Conservation (phyloP, 2,113 vertebrate genomes). For the Gulo gulo region DNA sequence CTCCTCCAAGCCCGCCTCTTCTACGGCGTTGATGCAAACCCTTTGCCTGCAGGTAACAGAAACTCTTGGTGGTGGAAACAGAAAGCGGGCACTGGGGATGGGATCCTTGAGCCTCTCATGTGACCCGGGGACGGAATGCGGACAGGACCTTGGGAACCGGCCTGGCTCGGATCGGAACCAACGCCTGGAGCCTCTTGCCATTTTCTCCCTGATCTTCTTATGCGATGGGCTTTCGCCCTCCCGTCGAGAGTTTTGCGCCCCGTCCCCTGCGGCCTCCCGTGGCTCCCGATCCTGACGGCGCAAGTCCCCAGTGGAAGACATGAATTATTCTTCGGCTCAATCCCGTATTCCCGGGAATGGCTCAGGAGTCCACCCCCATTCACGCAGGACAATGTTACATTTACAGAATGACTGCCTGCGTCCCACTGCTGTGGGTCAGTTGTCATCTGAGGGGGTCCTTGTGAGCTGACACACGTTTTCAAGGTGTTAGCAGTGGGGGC, state of each 20-base stretch:
- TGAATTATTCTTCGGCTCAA: rapidly evolving
- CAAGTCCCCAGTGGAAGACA: background rate
- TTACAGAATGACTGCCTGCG: background rate
- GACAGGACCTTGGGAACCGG: background rate
- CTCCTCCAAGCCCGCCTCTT: background rate
- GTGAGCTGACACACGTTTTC: background rate
- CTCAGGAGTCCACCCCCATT: too few relatives aligned
- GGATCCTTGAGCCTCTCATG: rapidly evolving
- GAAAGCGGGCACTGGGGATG: background rate
- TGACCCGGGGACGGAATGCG: rapidly evolving
- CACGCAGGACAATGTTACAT: rapidly evolving
- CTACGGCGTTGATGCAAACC: rapidly evolving
- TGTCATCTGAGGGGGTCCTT: background rate
- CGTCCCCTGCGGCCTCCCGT: rapidly evolving
- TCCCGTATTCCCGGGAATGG: background rate
- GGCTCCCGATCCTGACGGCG: rapidly evolving
- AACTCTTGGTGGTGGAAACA: rapidly evolving
- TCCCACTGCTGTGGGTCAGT: background rate
- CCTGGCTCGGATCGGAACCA: too few relatives aligned
- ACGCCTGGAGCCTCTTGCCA: rapidly evolving
- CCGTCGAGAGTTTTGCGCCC: background rate
- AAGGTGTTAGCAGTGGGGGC: background rate
- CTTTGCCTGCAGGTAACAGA: background rate
- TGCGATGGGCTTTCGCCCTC: rapidly evolving
- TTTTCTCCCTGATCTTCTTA: rapidly evolving